A percentile compares a stretch with the other conserved stretches of the same genome.
phyloP scores from a whole-genome alignment of 2,797 vertebrate genomes.

The Philypnodon macrostomus region DNA sequence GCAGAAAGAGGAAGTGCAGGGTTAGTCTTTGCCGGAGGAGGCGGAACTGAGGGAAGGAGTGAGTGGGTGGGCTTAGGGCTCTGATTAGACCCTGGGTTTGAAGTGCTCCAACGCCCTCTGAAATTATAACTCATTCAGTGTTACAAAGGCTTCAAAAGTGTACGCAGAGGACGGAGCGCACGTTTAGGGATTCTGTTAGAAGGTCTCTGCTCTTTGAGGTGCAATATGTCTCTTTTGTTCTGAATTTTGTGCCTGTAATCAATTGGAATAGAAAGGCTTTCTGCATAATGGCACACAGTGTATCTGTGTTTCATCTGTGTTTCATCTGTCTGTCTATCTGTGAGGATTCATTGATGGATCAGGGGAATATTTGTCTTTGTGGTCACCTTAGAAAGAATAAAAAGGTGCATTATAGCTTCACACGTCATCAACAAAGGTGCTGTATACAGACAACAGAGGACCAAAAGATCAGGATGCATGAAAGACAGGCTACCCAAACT shows the following conservation, averaged over 20 bases:
- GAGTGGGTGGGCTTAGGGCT: slow-evolving; percentile 67
- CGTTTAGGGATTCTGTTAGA: slow-evolving; percentile 65
- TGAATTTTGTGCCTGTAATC: slow-evolving; percentile 63
- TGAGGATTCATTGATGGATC: slow-evolving; percentile 25
- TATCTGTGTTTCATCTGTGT: slow-evolving; percentile 27
- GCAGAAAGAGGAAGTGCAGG: slow-evolving; percentile 27
- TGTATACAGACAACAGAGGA: no score
- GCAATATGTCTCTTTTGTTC: slow-evolving; percentile 67
- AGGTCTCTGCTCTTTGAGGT: slow-evolving; percentile 58
- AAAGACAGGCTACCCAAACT: no score
- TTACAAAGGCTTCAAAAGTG: slow-evolving; percentile 53
- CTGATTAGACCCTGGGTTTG: slow-evolving; percentile 72
- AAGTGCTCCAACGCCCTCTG: slow-evolving; percentile 50
- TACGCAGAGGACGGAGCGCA: slow-evolving; percentile 38
- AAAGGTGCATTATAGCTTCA: slow-evolving; percentile 31
- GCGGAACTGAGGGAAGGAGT: slow-evolving; percentile 53
- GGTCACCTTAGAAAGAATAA: slow-evolving; percentile 36
- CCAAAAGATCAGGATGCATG: no score
- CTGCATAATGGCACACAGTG: slow-evolving; percentile 47
- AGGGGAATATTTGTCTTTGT: slow-evolving; percentile 32
- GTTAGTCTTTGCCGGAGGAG: slow-evolving; percentile 32
- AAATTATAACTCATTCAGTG: slow-evolving; percentile 53
- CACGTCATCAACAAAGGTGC: slow-evolving; percentile 17
- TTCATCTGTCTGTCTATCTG: slow-evolving; percentile 30
- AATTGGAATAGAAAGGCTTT: slow-evolving; percentile 38